Evolutionary conservation across 2,113 vertebrate genomes (phyloP).

Genomic region (Phocoena phocoena): DNA sequence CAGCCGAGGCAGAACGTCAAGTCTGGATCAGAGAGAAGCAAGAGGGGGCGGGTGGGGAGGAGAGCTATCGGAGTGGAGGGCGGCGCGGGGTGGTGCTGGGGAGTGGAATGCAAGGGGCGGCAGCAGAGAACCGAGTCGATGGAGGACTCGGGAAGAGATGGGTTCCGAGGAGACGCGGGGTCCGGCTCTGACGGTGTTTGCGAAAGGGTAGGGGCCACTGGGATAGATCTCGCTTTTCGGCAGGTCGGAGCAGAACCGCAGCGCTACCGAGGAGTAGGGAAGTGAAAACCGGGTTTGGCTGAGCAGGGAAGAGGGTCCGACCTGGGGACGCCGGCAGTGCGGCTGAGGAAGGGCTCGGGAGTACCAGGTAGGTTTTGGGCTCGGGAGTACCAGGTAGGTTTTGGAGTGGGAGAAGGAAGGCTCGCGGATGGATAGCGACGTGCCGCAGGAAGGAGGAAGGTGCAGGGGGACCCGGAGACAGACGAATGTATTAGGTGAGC

Average conservation of each 20-base stretch:
- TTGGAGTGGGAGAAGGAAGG: not conserved
- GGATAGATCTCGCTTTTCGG: not conserved
- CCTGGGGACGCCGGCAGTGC: not conserved
- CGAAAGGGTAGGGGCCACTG: not conserved
- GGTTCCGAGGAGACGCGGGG: not conserved
- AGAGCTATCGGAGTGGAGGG: not conserved
- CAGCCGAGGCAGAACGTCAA: not conserved
- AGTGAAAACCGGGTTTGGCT: not conserved
- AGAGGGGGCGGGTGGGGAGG: not conserved
- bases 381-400: not conserved
- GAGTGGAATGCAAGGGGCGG: too few relatives aligned
- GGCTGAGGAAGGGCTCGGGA: not conserved
- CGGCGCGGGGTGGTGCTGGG: too few relatives aligned
- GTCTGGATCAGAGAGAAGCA: not conserved
- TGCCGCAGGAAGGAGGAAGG: not conserved
- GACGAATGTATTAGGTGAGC: not conserved
- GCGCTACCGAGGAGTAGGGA: not conserved
- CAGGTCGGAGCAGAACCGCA: not conserved
- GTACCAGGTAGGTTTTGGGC: not conserved
- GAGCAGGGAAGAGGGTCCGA: not conserved
- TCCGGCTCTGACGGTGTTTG: not conserved
- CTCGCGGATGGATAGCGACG: not conserved
- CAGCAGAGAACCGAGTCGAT: not conserved
- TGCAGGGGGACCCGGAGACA: not conserved
- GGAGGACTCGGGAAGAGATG: not conserved